Conservation (phyloP, 2,797 vertebrate species). For the Podarcis siculus region DNA sequence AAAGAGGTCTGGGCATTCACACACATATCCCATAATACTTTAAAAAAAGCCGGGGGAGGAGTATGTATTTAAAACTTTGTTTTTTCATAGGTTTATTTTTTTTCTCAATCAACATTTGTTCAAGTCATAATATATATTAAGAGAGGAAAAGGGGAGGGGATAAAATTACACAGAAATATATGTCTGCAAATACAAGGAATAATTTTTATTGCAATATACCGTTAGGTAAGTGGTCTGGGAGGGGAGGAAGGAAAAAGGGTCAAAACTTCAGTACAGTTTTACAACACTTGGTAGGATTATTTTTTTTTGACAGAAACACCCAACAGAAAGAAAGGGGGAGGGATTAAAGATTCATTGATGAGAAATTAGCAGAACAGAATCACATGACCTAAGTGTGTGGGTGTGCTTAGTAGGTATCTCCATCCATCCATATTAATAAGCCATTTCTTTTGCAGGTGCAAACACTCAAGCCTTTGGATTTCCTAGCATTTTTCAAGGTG, state of each 20-base stretch:
- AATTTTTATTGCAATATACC: constrained; percentile 88
- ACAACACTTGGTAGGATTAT: constrained; percentile 77
- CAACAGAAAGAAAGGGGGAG: constrained; percentile 43
- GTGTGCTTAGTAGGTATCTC: not conserved
- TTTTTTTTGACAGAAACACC: constrained; percentile 71
- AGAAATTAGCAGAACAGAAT: constrained; percentile 66
- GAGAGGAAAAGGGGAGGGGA: constrained; percentile 63
- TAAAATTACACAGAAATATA: constrained; percentile 78
- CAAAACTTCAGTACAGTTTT: constrained; percentile 71
- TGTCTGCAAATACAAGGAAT: constrained; percentile 83
- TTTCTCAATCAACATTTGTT: constrained; percentile 79
- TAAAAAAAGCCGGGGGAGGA: constrained; percentile 58
- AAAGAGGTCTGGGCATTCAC: constrained; percentile 36
- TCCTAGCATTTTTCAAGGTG: constrained; percentile 22
- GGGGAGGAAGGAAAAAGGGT: constrained; percentile 61
- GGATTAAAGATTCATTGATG: constrained; percentile 49
- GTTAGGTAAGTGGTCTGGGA: constrained; percentile 85
- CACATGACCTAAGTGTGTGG: constrained; percentile 77
- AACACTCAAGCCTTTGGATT: constrained; percentile 42
- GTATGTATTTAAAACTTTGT: constrained; percentile 66
- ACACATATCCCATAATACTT: constrained; percentile 7
- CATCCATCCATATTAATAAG: constrained; percentile 45
- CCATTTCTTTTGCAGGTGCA: constrained; percentile 57
- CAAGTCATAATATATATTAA: constrained; percentile 85
- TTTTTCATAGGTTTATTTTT: constrained; percentile 76